Percentiles rank a stretch among this genome's conserved stretches.
These are phyloP conservation scores for Apteryx mantelli DNA, from an alignment of 2,113 vertebrate genomes.

Conservation along the genomic window DNA sequence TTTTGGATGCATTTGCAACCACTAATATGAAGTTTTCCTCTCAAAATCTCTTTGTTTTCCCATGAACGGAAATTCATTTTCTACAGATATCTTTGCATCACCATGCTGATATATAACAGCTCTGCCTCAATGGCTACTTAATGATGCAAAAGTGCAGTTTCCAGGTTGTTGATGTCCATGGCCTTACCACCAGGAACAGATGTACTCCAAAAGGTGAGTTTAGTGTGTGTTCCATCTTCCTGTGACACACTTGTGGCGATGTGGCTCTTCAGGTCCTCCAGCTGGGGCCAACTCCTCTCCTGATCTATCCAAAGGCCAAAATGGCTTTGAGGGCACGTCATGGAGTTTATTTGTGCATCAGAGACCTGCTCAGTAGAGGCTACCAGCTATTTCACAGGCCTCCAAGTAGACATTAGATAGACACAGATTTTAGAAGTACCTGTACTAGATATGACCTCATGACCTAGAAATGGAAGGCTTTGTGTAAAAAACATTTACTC, in stretches of 20 bases:
- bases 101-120: accelerated
- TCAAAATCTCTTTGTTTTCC: background rate
- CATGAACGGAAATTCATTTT: background rate
- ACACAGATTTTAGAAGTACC: background rate
- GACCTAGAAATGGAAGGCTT: background rate
- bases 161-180: background rate
- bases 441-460: background rate
- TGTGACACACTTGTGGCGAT: accelerated
- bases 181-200: background rate
- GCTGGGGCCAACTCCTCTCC: background rate
- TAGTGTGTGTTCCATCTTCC: background rate
- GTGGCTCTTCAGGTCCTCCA: background rate
- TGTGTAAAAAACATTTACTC: background rate
- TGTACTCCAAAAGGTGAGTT: accelerated
- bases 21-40: background rate
- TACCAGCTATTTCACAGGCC: background rate
- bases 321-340: background rate
- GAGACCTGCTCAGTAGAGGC: background rate
- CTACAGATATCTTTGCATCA: background rate
- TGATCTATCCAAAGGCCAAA: background rate
- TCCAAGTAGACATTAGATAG: background rate
- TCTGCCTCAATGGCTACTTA: background rate
- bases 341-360: background rate
- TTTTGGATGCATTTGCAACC: background rate
- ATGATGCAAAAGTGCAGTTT: background rate